phyloP scores from a whole-genome alignment of 2,113 vertebrate genomes.

The Albula goreensis region DNA sequence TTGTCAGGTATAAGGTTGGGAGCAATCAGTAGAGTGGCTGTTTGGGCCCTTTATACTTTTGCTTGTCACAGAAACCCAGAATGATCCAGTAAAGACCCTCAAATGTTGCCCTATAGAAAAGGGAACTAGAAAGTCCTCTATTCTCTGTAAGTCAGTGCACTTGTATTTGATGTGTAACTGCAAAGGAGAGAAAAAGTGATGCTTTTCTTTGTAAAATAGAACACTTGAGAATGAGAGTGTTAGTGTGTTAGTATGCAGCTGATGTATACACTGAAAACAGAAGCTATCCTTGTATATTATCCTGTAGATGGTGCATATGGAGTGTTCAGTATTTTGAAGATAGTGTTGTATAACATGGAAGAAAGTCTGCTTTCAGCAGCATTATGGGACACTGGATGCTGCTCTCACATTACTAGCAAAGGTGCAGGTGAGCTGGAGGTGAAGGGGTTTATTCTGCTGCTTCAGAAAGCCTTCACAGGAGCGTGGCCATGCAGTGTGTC shows the following conservation, averaged over 20 bases:
- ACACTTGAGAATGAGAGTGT: neutral
- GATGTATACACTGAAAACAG: neutral
- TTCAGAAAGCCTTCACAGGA: neutral
- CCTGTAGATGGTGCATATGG: neutral
- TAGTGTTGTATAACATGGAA: neutral
- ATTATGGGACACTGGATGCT: neutral
- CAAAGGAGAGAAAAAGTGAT: neutral
- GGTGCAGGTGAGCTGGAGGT: neutral
- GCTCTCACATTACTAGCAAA: neutral
- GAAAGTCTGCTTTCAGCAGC: neutral
- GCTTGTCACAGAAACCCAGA: neutral
- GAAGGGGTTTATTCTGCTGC: neutral
- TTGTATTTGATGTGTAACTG: neutral
- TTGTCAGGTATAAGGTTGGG: neutral
- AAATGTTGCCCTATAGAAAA: neutral
- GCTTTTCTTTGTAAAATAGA: neutral
- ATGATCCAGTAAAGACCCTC: neutral
- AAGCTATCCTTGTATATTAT: neutral
- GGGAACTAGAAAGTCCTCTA: neutral
- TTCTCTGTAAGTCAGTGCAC: neutral
- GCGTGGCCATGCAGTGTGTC: no score
- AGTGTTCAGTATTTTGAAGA: neutral
- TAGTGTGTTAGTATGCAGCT: neutral
- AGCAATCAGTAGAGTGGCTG: neutral
- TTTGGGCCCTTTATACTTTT: neutral